Percentiles rank a stretch among this genome's conserved stretches.
These are phyloP conservation scores for Lissocephala sabroskyi DNA, from an alignment of 2,888 invertebrate genomes.

Conservation along the genomic window DNA sequence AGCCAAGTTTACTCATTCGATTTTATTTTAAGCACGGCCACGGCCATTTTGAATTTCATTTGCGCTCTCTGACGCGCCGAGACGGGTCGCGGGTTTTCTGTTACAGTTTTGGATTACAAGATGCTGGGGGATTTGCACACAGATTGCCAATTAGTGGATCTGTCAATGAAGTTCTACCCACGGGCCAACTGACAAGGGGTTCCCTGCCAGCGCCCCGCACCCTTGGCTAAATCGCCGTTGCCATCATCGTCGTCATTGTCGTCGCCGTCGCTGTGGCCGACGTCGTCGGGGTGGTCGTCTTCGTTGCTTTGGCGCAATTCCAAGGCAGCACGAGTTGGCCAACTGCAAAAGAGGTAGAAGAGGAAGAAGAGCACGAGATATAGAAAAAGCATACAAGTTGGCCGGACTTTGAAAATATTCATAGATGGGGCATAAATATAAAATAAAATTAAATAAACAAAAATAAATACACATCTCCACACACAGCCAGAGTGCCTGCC, in stretches of 20 bases:
- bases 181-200: no score
- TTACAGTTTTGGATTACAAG: no score
- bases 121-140: constrained; percentile 23
- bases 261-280: no score
- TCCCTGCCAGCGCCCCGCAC: no score
- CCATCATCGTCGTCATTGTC: no score
- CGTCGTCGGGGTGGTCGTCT: constrained; percentile 13
- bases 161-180: no score
- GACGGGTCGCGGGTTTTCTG: background rate
- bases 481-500: no score
- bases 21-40: background rate
- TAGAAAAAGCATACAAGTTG: background rate
- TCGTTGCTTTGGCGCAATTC: constrained; percentile 34
- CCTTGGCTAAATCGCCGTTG: no score
- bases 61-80: constrained; percentile 1
- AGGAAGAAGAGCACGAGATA: background rate
- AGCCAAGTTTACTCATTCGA: background rate
- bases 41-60: background rate
- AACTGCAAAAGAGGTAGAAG: background rate
- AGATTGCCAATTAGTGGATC: constrained; percentile 45
- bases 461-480: no score
- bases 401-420: no score
- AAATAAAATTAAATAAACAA: no score
- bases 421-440: no score
- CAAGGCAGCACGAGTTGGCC: constrained; percentile 21